Evolutionary conservation across 2,113 vertebrate species (phyloP).

Genomic region (Platichthys flesus): DNA sequence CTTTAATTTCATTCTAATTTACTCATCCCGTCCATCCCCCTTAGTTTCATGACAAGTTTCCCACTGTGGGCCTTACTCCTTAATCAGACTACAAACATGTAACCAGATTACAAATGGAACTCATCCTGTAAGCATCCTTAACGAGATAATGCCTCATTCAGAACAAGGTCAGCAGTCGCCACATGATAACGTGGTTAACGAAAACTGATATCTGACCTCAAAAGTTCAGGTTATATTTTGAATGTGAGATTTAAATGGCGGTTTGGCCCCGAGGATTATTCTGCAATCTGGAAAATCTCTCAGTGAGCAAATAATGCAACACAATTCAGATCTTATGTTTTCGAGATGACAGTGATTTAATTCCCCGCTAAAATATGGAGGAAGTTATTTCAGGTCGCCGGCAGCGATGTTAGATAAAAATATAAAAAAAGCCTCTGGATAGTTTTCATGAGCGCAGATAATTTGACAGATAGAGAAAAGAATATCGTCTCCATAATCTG

Average conservation of each 20-base stretch:
- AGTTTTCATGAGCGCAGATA: neutral
- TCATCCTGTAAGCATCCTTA: too few species aligned
- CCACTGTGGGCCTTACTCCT: too few species aligned
- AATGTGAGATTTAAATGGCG: neutral
- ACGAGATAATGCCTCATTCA: too few species aligned
- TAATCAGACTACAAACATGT: too few species aligned
- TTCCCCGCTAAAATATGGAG: neutral
- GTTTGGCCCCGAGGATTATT: neutral
- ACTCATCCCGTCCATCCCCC: too few species aligned
- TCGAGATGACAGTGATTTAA: constrained; percentile 21
- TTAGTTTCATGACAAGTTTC: too few species aligned
- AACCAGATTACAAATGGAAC: too few species aligned
- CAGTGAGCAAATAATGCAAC: neutral
- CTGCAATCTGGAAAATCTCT: constrained; percentile 7
- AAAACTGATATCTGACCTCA: neutral
- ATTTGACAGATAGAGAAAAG: neutral
- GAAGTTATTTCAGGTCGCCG: constrained; percentile 9
- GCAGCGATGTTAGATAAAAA: neutral
- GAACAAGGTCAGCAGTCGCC: too few species aligned
- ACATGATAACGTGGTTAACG: too few species aligned
- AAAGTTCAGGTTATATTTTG: constrained; percentile 7
- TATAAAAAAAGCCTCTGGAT: neutral
- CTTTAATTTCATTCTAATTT: too few species aligned
- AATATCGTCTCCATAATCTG: neutral
- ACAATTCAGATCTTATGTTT: constrained; percentile 13